Evolutionary conservation across 1,140 invertebrate species (phyloP).

Genomic region (Centruroides vittatus): DNA sequence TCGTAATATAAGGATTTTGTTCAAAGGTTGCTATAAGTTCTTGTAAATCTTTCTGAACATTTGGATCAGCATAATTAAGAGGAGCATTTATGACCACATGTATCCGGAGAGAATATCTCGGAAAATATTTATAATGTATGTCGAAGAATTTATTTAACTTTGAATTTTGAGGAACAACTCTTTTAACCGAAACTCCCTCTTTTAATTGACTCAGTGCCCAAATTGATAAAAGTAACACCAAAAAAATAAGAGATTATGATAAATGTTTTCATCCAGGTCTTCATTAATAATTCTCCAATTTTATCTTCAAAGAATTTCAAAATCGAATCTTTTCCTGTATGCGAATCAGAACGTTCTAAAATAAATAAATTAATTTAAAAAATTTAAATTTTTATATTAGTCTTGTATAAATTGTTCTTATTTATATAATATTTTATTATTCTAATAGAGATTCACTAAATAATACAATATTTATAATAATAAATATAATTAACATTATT

Average conservation of each 20-base stretch:
- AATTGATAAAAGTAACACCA: slow-evolving; percentile 65
- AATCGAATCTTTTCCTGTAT: slow-evolving; percentile 51
- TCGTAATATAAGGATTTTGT: slow-evolving; percentile 56
- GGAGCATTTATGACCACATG: slow-evolving; percentile 70
- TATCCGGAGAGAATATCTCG: slow-evolving; percentile 76
- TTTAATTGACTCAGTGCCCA: slow-evolving; percentile 75
- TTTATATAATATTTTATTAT: too few species aligned
- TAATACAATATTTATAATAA: too few species aligned
- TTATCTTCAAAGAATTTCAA: slow-evolving; percentile 79
- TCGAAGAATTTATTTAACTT: slow-evolving; percentile 80
- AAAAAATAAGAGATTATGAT: slow-evolving; percentile 60
- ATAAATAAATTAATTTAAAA: too few species aligned
- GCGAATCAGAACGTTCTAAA: too few species aligned
- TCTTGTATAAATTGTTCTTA: too few species aligned
- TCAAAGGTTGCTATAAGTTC: slow-evolving; percentile 61
- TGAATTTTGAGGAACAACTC: slow-evolving; percentile 69
- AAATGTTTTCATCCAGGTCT: slow-evolving; percentile 53
- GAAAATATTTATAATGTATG: slow-evolving; percentile 69
- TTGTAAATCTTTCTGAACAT: slow-evolving; percentile 59
- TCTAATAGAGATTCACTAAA: too few species aligned
- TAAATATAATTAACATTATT: too few species aligned
- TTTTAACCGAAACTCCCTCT: slow-evolving; percentile 72
- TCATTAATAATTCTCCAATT: slow-evolving; percentile 57
- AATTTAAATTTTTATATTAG: too few species aligned
- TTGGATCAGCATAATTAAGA: slow-evolving; percentile 66